A percentile compares a stretch with the other conserved stretches of the same genome.
These are phyloP conservation scores for Steatornis caripensis DNA, from an alignment of 2,113 vertebrate genomes.

Conservation along the genomic window DNA sequence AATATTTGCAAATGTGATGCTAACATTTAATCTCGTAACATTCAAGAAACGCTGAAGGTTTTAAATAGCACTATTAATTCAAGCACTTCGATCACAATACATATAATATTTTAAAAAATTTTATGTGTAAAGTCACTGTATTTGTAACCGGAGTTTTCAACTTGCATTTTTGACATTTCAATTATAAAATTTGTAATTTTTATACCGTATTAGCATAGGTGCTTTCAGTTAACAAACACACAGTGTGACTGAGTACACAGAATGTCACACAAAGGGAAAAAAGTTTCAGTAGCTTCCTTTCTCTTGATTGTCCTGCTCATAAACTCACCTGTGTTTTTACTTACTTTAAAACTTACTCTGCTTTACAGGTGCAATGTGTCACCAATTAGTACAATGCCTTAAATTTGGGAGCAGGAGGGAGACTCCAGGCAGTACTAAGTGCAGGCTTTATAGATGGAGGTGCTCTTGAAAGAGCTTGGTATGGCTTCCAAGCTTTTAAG, in stretches of 20 bases:
- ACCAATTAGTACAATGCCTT: background rate
- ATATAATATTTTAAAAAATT: background rate
- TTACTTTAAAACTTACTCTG: background rate
- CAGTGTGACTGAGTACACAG: fast-evolving
- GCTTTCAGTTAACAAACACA: background rate
- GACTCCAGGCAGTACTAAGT: fast-evolving
- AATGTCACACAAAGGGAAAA: fast-evolving
- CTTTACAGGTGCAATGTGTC: conserved; percentile 4
- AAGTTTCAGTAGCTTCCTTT: background rate
- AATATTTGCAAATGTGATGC: background rate
- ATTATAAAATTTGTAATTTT: background rate
- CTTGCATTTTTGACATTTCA: background rate
- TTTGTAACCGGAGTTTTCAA: background rate
- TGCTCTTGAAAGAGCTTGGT: background rate
- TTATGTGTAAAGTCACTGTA: background rate
- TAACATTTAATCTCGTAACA: background rate
- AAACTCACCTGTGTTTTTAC: background rate
- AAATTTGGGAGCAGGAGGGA: background rate
- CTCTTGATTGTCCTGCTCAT: background rate
- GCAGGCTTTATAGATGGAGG: background rate
- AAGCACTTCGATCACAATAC: background rate
- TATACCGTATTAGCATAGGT: background rate
- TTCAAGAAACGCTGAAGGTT: background rate
- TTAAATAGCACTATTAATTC: background rate
- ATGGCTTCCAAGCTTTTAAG: background rate